Conservation (phyloP, 2,113 vertebrate genomes). For the Hiodon tergisus region DNA sequence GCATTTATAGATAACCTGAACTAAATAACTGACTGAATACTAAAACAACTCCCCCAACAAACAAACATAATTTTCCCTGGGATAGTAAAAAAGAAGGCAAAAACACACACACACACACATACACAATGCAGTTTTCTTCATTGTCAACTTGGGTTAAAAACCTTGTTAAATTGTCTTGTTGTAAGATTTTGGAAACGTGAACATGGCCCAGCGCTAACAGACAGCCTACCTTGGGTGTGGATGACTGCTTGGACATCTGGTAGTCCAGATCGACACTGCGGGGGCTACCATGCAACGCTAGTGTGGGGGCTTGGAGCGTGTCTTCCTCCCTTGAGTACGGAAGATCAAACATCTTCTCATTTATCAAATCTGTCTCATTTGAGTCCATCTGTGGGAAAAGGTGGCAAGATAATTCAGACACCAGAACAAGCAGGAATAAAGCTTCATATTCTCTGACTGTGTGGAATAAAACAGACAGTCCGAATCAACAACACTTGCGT, state of each 20-base stretch:
- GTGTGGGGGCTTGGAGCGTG: slow-evolving; percentile 53
- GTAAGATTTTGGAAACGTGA: not conserved
- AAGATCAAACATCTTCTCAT: slow-evolving; percentile 56
- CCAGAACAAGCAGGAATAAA: not conserved
- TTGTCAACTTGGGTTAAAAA: not conserved
- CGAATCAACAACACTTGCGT: not conserved
- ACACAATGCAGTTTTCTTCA: not conserved
- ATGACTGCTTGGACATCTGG: slow-evolving; percentile 43
- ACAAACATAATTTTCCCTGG: too few species aligned
- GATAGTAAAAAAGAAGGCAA: too few species aligned
- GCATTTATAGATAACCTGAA: too few species aligned
- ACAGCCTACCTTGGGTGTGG: slow-evolving; percentile 60
- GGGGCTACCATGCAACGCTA: slow-evolving; percentile 51
- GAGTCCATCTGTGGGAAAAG: slow-evolving; percentile 64
- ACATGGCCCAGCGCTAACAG: not conserved
- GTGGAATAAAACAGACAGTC: not conserved
- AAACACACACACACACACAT: too few species aligned
- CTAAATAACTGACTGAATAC: too few species aligned
- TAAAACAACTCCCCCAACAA: too few species aligned
- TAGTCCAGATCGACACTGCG: slow-evolving; percentile 48
- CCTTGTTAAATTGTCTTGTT: not conserved
- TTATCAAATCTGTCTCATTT: slow-evolving; percentile 54
- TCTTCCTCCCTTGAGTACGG: slow-evolving; percentile 53
- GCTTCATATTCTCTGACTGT: not conserved
- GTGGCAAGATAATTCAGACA: not conserved